Percentiles rank a stretch among this genome's conserved stretches.
phyloP scores from a whole-genome alignment of 2,113 vertebrate genomes.

The Chaetorhynchus papuensis region DNA sequence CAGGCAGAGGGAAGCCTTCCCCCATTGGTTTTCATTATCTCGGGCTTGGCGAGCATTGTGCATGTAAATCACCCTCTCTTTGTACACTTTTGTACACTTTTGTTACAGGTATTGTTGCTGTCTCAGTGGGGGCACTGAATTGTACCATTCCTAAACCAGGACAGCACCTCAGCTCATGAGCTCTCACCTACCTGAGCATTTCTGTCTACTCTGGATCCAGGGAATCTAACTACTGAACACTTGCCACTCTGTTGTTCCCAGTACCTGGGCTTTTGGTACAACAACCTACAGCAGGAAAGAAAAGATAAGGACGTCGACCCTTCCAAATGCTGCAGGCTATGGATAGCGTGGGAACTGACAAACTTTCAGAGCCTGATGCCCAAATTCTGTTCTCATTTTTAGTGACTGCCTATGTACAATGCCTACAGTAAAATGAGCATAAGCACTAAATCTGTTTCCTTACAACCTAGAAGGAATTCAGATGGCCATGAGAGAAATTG shows the following conservation, averaged over 20 bases:
- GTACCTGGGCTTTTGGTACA: not conserved
- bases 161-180: not conserved
- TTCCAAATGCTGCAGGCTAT: not conserved
- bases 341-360: not conserved
- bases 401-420: not conserved
- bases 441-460: not conserved
- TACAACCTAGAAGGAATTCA: not conserved
- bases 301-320: not conserved
- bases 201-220: not conserved
- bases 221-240: not conserved
- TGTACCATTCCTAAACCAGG: not conserved
- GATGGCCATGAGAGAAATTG: not conserved
- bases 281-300: not conserved
- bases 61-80: not conserved
- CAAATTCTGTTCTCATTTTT: not conserved
- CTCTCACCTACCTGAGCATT: not conserved
- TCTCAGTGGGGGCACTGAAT: not conserved
- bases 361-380: not conserved
- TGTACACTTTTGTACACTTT: not conserved
- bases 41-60: accelerated
- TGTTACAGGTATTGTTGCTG: not conserved
- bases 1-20: not conserved
- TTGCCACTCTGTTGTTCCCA: not conserved
- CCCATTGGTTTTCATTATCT: not conserved
- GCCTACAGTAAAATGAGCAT: not conserved